Conservation (phyloP, 1,140 invertebrate genomes). For the Drosophila grimshawi region DNA sequence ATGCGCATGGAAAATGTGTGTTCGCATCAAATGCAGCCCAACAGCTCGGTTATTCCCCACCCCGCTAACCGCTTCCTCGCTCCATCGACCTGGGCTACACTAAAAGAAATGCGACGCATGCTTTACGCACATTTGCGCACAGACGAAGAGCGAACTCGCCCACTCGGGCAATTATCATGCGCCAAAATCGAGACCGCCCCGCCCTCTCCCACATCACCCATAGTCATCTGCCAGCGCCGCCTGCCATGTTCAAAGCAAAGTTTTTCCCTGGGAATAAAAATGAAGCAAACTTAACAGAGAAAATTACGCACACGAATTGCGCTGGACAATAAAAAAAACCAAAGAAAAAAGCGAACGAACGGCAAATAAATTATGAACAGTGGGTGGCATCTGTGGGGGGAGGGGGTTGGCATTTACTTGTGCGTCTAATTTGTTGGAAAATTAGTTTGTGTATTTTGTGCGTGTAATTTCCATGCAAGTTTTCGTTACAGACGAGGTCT, state of each 20-base stretch:
- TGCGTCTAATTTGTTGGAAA: conserved; percentile 80
- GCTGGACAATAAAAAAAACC: conserved; percentile 74
- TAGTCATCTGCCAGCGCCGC: not conserved
- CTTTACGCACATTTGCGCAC: conserved; percentile 64
- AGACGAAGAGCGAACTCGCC: conserved; percentile 33
- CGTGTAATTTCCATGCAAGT: conserved; percentile 78
- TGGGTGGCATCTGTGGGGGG: not conserved
- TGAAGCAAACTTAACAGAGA: conserved; percentile 66
- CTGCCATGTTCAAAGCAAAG: conserved; percentile 63
- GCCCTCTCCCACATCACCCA: not conserved
- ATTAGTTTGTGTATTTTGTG: conserved; percentile 80
- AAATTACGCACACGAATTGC: conserved; percentile 80
- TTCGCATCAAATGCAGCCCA: conserved; percentile 68
- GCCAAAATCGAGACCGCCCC: conserved; percentile 58
- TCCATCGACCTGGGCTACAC: conserved; percentile 6
- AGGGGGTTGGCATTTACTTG: conserved; percentile 59
- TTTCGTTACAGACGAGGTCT: conserved; percentile 58
- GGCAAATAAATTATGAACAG: conserved; percentile 79
- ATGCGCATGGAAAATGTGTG: conserved; percentile 59
- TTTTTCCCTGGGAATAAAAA: conserved; percentile 58
- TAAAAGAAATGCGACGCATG: conserved; percentile 60
- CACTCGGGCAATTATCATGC: conserved; percentile 66
- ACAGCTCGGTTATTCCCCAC: not conserved
- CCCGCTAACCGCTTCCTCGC: not conserved
- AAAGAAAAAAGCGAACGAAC: conserved; percentile 36